phyloP scores from a whole-genome alignment of 2,113 vertebrate genomes.

The Malaclemys terrapin region DNA sequence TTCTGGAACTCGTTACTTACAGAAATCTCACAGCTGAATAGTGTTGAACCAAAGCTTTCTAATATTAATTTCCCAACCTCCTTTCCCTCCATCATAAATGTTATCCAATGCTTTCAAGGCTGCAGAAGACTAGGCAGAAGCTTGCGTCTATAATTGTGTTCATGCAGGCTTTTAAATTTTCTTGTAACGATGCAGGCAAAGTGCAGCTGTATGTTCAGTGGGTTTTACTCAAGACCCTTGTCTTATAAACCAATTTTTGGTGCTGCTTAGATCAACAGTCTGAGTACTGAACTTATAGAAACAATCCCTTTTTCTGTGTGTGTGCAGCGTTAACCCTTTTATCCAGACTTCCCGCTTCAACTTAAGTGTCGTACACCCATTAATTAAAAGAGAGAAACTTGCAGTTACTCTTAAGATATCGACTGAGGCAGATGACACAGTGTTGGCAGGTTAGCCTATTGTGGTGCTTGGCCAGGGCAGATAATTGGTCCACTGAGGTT shows the following conservation, averaged over 20 bases:
- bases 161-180: slow-evolving; percentile 47
- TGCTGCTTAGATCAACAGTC: slow-evolving; percentile 17
- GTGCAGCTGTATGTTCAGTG: neutral
- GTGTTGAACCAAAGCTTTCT: slow-evolving; percentile 25
- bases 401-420: neutral
- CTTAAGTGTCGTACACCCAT: neutral
- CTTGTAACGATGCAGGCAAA: slow-evolving; percentile 26
- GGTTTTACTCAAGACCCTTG: neutral
- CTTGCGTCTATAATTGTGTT: slow-evolving; percentile 27
- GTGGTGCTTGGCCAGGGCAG: neutral
- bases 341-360: slow-evolving; percentile 6
- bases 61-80: too few species aligned
- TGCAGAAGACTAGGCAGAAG: slow-evolving; percentile 49
- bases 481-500: neutral
- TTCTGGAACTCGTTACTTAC: slow-evolving; percentile 55
- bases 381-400: neutral
- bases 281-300: slow-evolving; percentile 37
- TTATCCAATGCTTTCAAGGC: slow-evolving; percentile 41
- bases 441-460: neutral
- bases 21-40: slow-evolving; percentile 38
- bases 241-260: slow-evolving; percentile 12
- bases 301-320: neutral
- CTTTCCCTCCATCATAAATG: slow-evolving; percentile 19
- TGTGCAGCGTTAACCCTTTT: neutral
- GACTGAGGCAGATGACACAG: neutral